Conservation (phyloP, 2,797 vertebrate genomes). For the Hybognathus amarus region DNA sequence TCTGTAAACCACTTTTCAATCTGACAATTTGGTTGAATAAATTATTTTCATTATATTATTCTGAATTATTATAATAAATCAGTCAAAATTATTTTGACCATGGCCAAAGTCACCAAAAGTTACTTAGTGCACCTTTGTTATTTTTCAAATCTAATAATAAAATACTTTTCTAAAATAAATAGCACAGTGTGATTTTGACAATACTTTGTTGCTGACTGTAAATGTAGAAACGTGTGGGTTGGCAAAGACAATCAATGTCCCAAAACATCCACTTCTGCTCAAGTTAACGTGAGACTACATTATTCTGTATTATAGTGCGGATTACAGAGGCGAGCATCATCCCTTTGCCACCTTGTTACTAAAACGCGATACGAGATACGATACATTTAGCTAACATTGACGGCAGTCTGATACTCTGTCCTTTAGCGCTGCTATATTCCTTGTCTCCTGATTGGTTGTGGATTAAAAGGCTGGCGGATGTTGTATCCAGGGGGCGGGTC, state of each 20-base stretch:
- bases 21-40: background rate
- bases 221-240: background rate
- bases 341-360: slow-evolving; percentile 10
- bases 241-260: slow-evolving; percentile 10
- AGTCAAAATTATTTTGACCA: background rate
- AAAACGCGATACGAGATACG: slow-evolving; percentile 19
- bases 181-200: slow-evolving; percentile 28
- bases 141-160: background rate
- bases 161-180: slow-evolving; percentile 4
- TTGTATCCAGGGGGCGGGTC: slow-evolving; percentile 86
- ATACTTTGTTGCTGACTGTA: background rate
- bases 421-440: slow-evolving; percentile 2
- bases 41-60: background rate
- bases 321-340: background rate
- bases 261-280: slow-evolving; percentile 9
- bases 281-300: slow-evolving; percentile 16
- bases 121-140: background rate
- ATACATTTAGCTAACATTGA: slow-evolving; percentile 39
- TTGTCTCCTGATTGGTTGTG: slow-evolving; percentile 22
- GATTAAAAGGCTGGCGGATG: slow-evolving; percentile 76
- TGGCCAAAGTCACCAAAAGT: background rate
- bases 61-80: background rate
- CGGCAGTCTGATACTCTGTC: slow-evolving; percentile 28
- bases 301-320: background rate
- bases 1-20: background rate